Evolutionary conservation across 2,113 vertebrate species (phyloP), one percentile per base, ranked within the genome.

Genomic region (Indicator indicator): DNA sequence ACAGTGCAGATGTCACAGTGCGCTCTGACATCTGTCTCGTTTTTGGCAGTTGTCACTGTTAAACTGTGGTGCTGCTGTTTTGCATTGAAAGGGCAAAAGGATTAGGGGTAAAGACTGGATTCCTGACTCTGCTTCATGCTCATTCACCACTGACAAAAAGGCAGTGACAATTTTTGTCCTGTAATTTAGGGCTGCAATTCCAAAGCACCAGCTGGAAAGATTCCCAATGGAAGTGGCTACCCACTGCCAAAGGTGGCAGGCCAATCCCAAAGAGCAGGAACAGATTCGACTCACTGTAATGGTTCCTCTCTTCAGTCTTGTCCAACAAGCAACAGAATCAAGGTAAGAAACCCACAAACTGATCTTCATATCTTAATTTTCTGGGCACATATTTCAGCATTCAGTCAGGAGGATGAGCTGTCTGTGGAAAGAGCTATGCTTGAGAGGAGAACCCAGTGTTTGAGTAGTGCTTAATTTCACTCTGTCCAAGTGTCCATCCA

Each of bases 141-240:
- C 3, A 4, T 77, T 86, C 46, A 54, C 70, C 52, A 59, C 56
- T 84, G 60, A 44, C 48, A 70, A 88, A 87, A 74, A 70, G 2
- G 11, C 30, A 52, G 12, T 94, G 62, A 86, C 71, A 63, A 58
- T 33, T 83, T 83, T 30, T 97, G 95, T 91, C 52, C 12, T 24
- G 13, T 91, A 5, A 65, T 78, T 76, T 73, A 97, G 97, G 88
- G 64, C 52, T 91, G 33, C 89, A 90, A 94, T 86, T 85, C 88
- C 86, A 97, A 91, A 94, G 64, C 76, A 83, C 56, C 85, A 33
- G 50, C 84, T 46, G 65, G 86, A 82, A 95, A 81, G 84, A 79
- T 96, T 91, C 60, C 68, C 23, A 97, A 97, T 93, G 97, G 97
- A 86, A 95, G 76, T 46, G 88, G 76, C 28, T 94, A 90, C 12